Evolutionary conservation across 2,113 vertebrate species (phyloP).

Genomic region (Muntiacus muntjak): DNA sequence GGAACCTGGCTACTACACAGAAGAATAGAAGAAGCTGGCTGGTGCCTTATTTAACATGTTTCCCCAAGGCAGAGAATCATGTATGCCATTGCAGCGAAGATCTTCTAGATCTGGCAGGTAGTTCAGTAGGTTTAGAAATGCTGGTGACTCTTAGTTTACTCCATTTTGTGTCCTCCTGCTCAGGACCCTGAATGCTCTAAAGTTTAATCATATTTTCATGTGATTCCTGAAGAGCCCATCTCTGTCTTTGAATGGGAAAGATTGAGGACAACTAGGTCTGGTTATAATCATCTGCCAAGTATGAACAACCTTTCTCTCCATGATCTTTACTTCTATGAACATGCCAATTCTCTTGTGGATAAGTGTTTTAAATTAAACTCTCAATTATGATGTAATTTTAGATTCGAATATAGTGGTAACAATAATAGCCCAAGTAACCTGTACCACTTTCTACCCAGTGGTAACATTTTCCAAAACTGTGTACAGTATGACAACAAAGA

Average conservation of each 20-base stretch:
- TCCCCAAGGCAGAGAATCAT: neutral
- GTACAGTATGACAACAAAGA: neutral
- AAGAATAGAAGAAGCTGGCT: neutral
- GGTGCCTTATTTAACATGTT: neutral
- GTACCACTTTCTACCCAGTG: neutral
- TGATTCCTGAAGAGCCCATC: neutral
- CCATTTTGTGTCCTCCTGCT: neutral
- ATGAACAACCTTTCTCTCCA: neutral
- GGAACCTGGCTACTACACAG: neutral
- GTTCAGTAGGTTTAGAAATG: neutral
- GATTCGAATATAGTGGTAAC: neutral
- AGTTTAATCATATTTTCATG: conserved; percentile 7
- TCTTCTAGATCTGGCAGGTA: neutral
- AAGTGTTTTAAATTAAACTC: neutral
- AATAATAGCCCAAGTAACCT: neutral
- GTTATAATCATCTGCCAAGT: neutral
- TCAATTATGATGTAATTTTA: neutral
- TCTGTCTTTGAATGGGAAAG: neutral
- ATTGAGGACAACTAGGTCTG: neutral
- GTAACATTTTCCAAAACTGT: neutral
- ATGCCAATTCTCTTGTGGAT: neutral
- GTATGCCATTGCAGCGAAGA: neutral
- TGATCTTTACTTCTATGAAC: neutral
- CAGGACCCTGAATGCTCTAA: neutral
- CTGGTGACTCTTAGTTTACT: neutral